Conservation (phyloP, 2,797 vertebrate genomes). For the Smutsia gigantea region DNA sequence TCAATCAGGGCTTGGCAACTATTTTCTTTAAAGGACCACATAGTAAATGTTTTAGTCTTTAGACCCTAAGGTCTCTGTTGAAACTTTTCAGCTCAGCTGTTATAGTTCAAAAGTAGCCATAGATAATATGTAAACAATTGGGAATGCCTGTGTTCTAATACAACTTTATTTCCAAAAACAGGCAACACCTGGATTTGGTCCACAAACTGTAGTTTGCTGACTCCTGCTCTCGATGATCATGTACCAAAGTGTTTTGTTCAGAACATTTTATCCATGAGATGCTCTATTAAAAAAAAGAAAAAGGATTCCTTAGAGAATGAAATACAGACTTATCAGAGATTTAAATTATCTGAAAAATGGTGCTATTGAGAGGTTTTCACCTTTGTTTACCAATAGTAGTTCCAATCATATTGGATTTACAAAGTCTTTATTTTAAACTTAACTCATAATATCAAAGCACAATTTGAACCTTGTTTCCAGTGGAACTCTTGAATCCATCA, state of each 20-base stretch:
- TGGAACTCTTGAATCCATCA: neutral
- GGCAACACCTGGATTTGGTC: neutral
- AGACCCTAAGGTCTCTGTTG: neutral
- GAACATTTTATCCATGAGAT: neutral
- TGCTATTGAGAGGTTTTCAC: neutral
- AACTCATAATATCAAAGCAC: neutral
- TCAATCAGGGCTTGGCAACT: neutral
- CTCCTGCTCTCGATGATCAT: neutral
- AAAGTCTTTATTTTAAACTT: slow-evolving; percentile 1
- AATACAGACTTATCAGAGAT: neutral
- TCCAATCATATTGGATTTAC: neutral
- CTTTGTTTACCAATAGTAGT: neutral
- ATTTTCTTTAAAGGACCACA: neutral
- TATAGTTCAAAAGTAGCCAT: too few relatives aligned
- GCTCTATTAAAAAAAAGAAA: neutral
- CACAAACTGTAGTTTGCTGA: neutral
- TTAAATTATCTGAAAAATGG: neutral
- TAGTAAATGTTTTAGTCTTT: neutral
- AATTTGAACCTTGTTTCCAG: neutral
- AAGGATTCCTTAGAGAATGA: neutral
- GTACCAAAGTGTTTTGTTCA: neutral
- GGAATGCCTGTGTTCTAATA: neutral
- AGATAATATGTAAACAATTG: neutral
- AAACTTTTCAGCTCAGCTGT: neutral
- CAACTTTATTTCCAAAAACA: neutral